Percentiles rank a stretch among this genome's conserved stretches.
Evolutionary conservation across 2,888 invertebrate species (phyloP).

Genomic region (Cantharis rustica): DNA sequence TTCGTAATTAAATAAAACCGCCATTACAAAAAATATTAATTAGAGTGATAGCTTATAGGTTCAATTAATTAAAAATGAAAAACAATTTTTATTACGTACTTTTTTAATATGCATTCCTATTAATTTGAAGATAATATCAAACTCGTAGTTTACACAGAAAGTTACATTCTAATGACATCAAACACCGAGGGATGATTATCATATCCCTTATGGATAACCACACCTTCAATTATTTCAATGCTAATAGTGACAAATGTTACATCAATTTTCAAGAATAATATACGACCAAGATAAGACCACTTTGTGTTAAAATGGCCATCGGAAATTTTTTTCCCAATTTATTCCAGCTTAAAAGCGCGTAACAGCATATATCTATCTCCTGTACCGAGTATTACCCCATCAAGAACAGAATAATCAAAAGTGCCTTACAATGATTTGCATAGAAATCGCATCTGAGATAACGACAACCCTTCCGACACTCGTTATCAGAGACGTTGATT

Average conservation of each 20-base stretch:
- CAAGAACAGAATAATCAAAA: constrained; percentile 43
- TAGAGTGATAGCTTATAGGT: not conserved
- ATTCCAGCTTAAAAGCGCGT: constrained; percentile 4
- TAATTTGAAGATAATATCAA: constrained; percentile 16
- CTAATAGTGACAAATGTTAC: constrained; percentile 20
- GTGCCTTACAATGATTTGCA: constrained; percentile 44
- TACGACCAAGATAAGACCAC: not conserved
- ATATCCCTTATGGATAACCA: constrained; percentile 16
- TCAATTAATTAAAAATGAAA: not conserved
- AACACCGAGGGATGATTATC: constrained; percentile 15
- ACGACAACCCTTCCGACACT: constrained; percentile 44
- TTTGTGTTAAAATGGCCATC: not conserved
- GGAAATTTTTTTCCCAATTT: not conserved
- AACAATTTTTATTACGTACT: not conserved
- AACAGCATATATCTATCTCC: constrained; percentile 12
- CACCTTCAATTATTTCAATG: constrained; percentile 23
- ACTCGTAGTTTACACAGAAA: constrained; percentile 18
- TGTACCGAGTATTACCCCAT: constrained; percentile 28
- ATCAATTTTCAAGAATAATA: constrained; percentile 2
- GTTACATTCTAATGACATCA: constrained; percentile 10
- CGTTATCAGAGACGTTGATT: constrained; percentile 38
- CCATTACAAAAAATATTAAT: not conserved
- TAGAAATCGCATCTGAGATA: constrained; percentile 46
- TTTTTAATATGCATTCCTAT: not conserved
- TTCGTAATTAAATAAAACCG: not conserved